Evolutionary conservation across 2,797 vertebrate species (phyloP).

Genomic region (Pachyuromys duprasi): DNA sequence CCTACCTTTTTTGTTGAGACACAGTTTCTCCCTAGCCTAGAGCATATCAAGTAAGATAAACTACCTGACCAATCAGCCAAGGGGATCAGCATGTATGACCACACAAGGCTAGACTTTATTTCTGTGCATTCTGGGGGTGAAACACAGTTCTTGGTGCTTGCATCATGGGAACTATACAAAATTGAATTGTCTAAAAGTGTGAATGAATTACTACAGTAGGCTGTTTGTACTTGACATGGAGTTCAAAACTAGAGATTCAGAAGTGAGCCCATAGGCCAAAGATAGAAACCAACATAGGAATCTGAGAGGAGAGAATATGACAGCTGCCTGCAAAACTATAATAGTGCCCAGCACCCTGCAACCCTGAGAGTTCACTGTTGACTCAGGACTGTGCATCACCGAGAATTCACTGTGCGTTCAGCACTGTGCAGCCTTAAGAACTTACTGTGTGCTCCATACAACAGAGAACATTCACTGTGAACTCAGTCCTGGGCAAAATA

Average conservation of each 20-base stretch:
- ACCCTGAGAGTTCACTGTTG: background rate
- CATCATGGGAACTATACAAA: background rate
- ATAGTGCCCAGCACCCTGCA: background rate
- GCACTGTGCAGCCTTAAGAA: accelerated
- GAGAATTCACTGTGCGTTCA: background rate
- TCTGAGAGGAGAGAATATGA: background rate
- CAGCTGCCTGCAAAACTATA: background rate
- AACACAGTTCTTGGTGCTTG: background rate
- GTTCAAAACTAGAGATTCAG: background rate
- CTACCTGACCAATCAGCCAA: background rate
- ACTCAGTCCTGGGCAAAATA: background rate
- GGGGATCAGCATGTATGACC: too few relatives aligned
- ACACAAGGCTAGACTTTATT: background rate
- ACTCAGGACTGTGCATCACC: too few relatives aligned
- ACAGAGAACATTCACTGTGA: background rate
- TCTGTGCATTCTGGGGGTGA: background rate
- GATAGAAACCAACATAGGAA: background rate
- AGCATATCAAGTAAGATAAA: background rate
- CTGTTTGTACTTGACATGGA: background rate
- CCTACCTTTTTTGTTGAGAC: background rate
- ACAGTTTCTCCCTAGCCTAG: background rate
- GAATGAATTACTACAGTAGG: background rate
- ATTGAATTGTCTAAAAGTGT: background rate
- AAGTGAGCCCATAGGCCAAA: background rate
- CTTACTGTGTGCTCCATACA: background rate